Conservation (phyloP, 1,140 invertebrate genomes). For the Drosophila parvula region DNA sequence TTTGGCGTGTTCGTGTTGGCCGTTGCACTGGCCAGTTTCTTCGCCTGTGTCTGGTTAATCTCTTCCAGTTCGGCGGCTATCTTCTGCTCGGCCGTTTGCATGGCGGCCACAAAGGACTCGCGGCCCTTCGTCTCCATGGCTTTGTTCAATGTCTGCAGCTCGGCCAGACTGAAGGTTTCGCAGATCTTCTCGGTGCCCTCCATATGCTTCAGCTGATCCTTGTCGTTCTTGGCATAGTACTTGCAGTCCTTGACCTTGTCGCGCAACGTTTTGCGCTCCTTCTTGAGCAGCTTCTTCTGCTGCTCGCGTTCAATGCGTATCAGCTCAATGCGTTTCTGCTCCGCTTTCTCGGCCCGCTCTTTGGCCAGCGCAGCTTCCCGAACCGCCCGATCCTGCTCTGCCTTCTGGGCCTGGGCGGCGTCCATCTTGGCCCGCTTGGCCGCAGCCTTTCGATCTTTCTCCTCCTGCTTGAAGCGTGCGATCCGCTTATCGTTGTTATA, state of each 20-base stretch:
- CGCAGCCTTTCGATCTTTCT: slow-evolving; percentile 95
- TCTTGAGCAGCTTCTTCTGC: slow-evolving; percentile 92
- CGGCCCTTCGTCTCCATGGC: slow-evolving; percentile 88
- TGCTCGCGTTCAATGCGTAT: slow-evolving; percentile 94
- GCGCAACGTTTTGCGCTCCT: slow-evolving; percentile 93
- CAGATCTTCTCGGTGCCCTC: slow-evolving; percentile 95
- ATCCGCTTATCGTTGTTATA: slow-evolving; percentile 97
- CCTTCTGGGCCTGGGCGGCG: slow-evolving; percentile 91
- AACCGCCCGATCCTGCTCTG: slow-evolving; percentile 91
- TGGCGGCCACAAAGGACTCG: slow-evolving; percentile 87
- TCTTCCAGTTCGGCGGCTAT: slow-evolving; percentile 90
- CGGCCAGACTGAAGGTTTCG: slow-evolving; percentile 89
- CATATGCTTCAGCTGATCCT: slow-evolving; percentile 93
- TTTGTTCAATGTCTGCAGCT: slow-evolving; percentile 92
- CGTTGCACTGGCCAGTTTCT: slow-evolving; percentile 48
- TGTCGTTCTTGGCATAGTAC: slow-evolving; percentile 91
- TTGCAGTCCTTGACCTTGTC: slow-evolving; percentile 94
- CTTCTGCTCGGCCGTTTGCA: slow-evolving; percentile 89
- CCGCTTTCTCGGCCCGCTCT: slow-evolving; percentile 92
- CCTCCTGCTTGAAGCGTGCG: slow-evolving; percentile 95
- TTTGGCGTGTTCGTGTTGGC: too few relatives aligned
- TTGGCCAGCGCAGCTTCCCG: slow-evolving; percentile 90
- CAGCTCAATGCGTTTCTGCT: slow-evolving; percentile 91
- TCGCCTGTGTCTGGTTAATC: slow-evolving; percentile 72
- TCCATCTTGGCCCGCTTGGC: slow-evolving; percentile 96